Evolutionary conservation across 2,113 vertebrate genomes (phyloP).

Genomic region (Toxotes chatareus): DNA sequence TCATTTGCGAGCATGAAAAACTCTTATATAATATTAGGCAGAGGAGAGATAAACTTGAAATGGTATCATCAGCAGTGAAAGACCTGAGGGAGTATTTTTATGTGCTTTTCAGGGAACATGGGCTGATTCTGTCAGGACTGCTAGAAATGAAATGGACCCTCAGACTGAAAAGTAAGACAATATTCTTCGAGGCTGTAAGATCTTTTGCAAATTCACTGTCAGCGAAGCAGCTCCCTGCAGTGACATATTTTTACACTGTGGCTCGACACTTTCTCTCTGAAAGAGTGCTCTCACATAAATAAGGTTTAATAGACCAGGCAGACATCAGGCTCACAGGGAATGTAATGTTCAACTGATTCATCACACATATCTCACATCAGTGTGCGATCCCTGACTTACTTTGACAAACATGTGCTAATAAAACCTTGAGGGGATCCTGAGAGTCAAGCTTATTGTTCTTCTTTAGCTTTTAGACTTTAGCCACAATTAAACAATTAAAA

Average conservation of each 20-base stretch:
- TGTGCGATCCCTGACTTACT: slow-evolving; percentile 32
- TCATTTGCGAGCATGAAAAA: slow-evolving; percentile 1
- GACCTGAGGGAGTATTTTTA: slow-evolving; percentile 57
- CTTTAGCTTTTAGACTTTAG: slow-evolving; percentile 21
- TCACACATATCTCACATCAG: background rate
- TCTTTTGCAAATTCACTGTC: slow-evolving; percentile 8
- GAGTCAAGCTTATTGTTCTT: slow-evolving; percentile 20
- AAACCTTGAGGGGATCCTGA: slow-evolving; percentile 41
- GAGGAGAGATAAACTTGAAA: slow-evolving; percentile 11
- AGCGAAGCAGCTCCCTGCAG: slow-evolving; percentile 14
- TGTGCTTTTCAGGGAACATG: slow-evolving; percentile 41
- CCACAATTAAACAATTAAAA: background rate
- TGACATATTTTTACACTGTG: slow-evolving; percentile 16
- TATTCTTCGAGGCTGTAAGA: background rate
- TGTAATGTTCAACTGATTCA: slow-evolving; percentile 10
- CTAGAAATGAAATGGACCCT: slow-evolving; percentile 35
- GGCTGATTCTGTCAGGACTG: slow-evolving; percentile 33
- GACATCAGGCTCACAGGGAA: slow-evolving; percentile 13
- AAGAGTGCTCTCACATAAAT: background rate
- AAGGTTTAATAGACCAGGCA: slow-evolving; percentile 2
- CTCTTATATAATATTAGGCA: slow-evolving; percentile 27
- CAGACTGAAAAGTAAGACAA: slow-evolving; percentile 21
- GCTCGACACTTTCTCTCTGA: slow-evolving; percentile 3
- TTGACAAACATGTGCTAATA: slow-evolving; percentile 18
- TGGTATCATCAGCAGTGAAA: slow-evolving; percentile 16